phyloP scores from a whole-genome alignment of 2,888 invertebrate species.

The Acanthopleura granulata region DNA sequence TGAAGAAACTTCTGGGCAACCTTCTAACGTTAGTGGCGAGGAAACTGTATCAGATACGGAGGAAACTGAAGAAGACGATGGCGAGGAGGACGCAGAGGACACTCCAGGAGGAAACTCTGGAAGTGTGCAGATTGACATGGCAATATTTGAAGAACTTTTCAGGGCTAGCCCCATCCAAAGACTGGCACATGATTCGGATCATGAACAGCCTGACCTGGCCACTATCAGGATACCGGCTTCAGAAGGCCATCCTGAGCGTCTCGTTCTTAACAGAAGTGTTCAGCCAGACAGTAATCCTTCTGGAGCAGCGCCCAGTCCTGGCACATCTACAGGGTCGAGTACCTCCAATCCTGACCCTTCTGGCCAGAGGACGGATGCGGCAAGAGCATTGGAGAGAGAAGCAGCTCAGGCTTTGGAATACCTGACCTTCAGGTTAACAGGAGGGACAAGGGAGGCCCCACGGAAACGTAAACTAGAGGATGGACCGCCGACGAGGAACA shows the following conservation, averaged over 20 bases:
- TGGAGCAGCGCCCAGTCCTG: not conserved
- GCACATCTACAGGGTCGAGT: not conserved
- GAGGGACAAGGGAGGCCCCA: not conserved
- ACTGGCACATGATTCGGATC: not conserved
- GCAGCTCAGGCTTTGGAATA: not conserved
- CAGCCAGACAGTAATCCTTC: not conserved
- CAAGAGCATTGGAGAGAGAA: not conserved
- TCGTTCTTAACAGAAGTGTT: not conserved
- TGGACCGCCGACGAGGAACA: constrained; percentile 28
- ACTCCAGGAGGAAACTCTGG: constrained; percentile 3
- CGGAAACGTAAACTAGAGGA: not conserved
- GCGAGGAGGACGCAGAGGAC: constrained; percentile 24
- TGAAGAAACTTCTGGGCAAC: no score
- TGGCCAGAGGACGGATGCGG: not conserved
- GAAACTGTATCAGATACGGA: constrained; percentile 20
- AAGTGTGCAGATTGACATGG: constrained; percentile 14
- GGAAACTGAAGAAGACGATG: constrained; percentile 19
- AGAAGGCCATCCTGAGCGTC: not conserved
- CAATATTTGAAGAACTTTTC: constrained; percentile 10
- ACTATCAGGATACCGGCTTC: not conserved
- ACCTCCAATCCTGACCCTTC: not conserved
- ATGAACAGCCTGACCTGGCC: not conserved
- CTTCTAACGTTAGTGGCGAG: not conserved
- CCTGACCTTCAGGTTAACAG: not conserved
- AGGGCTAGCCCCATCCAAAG: not conserved